These are phyloP conservation scores for Caenorhabditis doughertyi DNA, from an alignment of 2,888 invertebrate genomes.

Conservation along the genomic window DNA sequence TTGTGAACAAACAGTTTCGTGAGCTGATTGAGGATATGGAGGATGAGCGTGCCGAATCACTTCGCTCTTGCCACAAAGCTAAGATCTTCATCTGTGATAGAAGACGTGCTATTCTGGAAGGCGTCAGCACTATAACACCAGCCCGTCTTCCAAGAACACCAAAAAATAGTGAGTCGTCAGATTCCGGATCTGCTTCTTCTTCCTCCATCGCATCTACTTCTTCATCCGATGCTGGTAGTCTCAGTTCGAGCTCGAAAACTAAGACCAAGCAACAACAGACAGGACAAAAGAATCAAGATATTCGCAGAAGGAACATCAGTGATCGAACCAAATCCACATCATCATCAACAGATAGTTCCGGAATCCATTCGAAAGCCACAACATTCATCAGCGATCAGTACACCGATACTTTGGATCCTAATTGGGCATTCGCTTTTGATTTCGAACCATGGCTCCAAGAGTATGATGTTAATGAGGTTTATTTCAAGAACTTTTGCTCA, in stretches of 20 bases:
- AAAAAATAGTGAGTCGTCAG: conserved; percentile 52
- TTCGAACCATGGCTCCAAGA: conserved; percentile 50
- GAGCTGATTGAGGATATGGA: conserved; percentile 60
- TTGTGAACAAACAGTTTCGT: conserved; percentile 36
- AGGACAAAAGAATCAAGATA: conserved; percentile 6
- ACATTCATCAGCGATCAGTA: conserved; percentile 62
- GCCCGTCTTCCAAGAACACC: conserved; percentile 42
- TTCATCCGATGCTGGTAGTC: conserved; percentile 21
- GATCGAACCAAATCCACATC: conserved; percentile 42
- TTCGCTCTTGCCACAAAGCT: conserved; percentile 44
- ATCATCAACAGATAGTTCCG: conserved; percentile 40
- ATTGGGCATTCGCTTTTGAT: conserved; percentile 62
- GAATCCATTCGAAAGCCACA: conserved; percentile 23
- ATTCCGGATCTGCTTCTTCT: conserved; percentile 43
- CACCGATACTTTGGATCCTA: conserved; percentile 44
- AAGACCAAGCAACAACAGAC: conserved; percentile 29
- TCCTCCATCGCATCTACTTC: conserved; percentile 54
- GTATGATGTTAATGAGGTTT: conserved; percentile 51
- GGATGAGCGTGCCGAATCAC: conserved; percentile 17
- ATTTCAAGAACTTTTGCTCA: conserved; percentile 64
- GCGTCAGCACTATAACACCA: conserved; percentile 30
- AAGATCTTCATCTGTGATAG: conserved; percentile 62
- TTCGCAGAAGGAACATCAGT: conserved; percentile 30
- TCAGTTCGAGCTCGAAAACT: conserved; percentile 30
- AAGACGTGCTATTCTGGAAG: conserved; percentile 61